Base-by-base conservation (phyloP, 2,113 vertebrate species). In the human (Homo sapiens) region DNA sequence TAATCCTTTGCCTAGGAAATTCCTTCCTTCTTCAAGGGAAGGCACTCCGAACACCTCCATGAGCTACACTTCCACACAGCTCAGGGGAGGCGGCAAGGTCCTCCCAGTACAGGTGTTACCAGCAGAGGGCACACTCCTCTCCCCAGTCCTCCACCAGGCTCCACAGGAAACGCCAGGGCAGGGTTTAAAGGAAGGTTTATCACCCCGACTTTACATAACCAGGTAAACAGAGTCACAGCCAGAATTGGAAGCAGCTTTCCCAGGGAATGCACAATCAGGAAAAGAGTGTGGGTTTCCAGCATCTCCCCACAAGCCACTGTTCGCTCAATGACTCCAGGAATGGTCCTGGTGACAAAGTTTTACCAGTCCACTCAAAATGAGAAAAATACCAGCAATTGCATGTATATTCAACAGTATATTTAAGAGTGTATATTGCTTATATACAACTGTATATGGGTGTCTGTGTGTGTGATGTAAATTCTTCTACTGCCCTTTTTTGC, bases 11-110 rank as follows among this genome's bases (percentile, higher is more conserved):
- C 9, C 6, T 8, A 30, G 18, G 20, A 75, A 52, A 57, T n/a
- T 18, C 27, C 45, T 55, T 89, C 27, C 23, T 78, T 75, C 22
- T 52, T 59, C n/a, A 11, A 40, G 16, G 38, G 32, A 66, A 70
- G 48, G 18, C 1, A 0, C 13, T 43, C 5, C 30, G 32, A 9
- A 0, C 83, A 72, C 40, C 48, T 59, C 55, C 8, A 0, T 0
- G 64, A 45, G 38, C 45, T 50, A 45, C 55, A 50, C 17, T 59
- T 8, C 68, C 23, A 23, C 40, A 6, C 35, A 57, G 64, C 35
- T 11, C 1, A 14, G 32, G 32, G 25, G 4, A 30, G 13, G 89
- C 75, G 43, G 10, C 8, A 32, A 45, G 55, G 30, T 22, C 50
- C 20, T 0, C 40, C 16, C 4, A 0, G n/a, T 40, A n/a, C 9